phyloP scores from a whole-genome alignment of 2,113 vertebrate species.

The Platichthys flesus region DNA sequence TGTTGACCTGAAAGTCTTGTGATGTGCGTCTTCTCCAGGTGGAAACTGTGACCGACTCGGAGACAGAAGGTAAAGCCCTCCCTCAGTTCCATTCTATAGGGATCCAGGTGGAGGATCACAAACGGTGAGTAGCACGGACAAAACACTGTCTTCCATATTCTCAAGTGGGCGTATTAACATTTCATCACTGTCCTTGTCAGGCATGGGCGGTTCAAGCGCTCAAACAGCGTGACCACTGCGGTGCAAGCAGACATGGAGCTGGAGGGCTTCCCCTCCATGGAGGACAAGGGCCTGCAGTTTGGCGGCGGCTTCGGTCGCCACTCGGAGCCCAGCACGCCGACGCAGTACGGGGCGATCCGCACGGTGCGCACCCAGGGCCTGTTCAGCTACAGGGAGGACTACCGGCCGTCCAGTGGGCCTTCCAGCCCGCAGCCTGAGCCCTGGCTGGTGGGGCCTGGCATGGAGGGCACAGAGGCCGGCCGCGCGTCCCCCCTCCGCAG shows the following conservation, averaged over 20 bases:
- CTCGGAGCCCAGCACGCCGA: slow-evolving; percentile 97
- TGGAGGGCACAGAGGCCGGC: slow-evolving; percentile 86
- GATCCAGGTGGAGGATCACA: slow-evolving; percentile 95
- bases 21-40: slow-evolving; percentile 86
- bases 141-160: neutral
- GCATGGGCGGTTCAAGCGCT: slow-evolving; percentile 94
- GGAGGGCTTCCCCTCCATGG: slow-evolving; percentile 94
- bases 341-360: slow-evolving; percentile 93
- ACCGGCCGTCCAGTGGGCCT: slow-evolving; percentile 90
- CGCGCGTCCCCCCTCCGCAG: slow-evolving; percentile 89
- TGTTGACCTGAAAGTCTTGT: neutral
- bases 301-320: slow-evolving; percentile 93
- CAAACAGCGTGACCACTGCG: slow-evolving; percentile 96
- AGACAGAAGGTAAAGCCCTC: slow-evolving; percentile 92
- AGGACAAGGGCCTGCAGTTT: slow-evolving; percentile 98
- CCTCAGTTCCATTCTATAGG: slow-evolving; percentile 97
- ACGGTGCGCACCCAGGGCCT: slow-evolving; percentile 97
- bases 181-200: slow-evolving; percentile 68
- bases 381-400: slow-evolving; percentile 98
- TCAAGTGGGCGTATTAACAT: neutral
- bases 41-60: slow-evolving; percentile 95
- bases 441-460: slow-evolving; percentile 89
- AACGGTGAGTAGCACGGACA: slow-evolving; percentile 82
- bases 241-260: slow-evolving; percentile 97
- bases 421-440: slow-evolving; percentile 89